Evolutionary conservation across 2,888 invertebrate genomes (phyloP), one percentile per base, ranked within the genome.

Genomic region (Imbricaverruca yamaguchii): DNA sequence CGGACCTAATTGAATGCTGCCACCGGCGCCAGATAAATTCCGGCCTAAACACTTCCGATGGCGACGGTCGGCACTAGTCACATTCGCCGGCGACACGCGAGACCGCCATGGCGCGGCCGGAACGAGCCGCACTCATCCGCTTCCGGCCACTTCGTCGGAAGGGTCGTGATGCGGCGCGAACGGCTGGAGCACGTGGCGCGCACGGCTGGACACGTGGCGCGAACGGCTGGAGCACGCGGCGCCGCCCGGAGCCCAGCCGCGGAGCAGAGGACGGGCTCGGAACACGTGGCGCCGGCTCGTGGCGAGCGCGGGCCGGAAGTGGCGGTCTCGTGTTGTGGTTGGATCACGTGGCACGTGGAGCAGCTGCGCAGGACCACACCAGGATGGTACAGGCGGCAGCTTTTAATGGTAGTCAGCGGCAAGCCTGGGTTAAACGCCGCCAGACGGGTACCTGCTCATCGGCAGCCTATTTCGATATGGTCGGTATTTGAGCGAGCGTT

Each of bases 31-130:
- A 23, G 69, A 69, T 69, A 23, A 23, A 69, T 69, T 69, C 69
- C 15, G 39, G 39, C 39, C 53, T 74, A 39, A 74, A 55, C 74
- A 55, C 74, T 74, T 74, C 74, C 74, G 74, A 67, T 13, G 69
- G 15, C 23, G 0, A 12, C 7, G 25, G 13, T 15, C 39, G 69
- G 39, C 39, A 13, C 69, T 12, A 6, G 13, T 25, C 39, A 8
- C 25, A 23, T 23, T 13, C 23, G 15, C 39, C 12, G 69, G 39
- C 69, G 39, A 39, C 69, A 69, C 39, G 69, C 69, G 39, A 69
- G 4, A 13, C 69, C 15, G 15, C 39, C 69, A 25, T 69, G 69
- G 39, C 39, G 0, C 23, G 15, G 15, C 39, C 69, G 39, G 39
- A 39, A 39, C 39, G 39, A 39, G 39, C 25, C 11, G 65, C 65